phyloP scores from a whole-genome alignment of 2,888 invertebrate genomes.

The Ephialtes manifestator region DNA sequence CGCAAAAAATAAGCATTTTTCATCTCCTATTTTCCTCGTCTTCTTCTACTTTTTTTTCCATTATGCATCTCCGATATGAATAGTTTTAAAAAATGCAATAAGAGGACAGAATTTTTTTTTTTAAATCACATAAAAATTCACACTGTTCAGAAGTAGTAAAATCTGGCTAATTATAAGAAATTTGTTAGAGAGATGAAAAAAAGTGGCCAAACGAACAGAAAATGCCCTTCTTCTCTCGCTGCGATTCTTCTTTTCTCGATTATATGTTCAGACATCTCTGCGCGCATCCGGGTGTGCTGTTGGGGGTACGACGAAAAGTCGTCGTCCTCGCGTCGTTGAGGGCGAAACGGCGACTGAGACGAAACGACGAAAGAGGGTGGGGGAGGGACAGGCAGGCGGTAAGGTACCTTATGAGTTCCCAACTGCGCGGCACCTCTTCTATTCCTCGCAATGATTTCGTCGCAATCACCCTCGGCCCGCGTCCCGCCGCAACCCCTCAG shows the following conservation, averaged over 20 bases:
- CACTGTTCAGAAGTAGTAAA: no score
- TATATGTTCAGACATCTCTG: conserved; percentile 67
- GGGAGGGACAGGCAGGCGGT: conserved; percentile 21
- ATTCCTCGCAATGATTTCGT: conserved; percentile 86
- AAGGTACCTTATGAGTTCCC: conserved; percentile 82
- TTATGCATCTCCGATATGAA: no score
- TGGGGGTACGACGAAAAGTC: conserved; percentile 53
- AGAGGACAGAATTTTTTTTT: no score
- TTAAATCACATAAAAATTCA: no score
- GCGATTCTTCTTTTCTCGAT: conserved; percentile 67
- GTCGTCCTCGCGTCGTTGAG: conserved; percentile 64
- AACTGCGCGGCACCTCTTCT: conserved; percentile 86
- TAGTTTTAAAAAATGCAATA: no score
- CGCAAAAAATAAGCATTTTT: no score
- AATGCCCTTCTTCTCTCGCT: conserved; percentile 58
- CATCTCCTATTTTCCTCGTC: no score
- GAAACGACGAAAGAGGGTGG: conserved; percentile 23
- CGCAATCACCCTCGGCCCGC: conserved; percentile 84
- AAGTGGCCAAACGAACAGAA: no score
- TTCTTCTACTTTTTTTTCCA: no score
- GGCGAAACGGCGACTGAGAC: conserved; percentile 42
- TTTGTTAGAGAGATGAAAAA: no score
- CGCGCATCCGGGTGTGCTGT: conserved; percentile 36
- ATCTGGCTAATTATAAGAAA: no score
- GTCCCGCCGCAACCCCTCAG: conserved; percentile 67